phyloP scores from a whole-genome alignment of 2,888 invertebrate genomes.

The Microctonus hyperodae region DNA sequence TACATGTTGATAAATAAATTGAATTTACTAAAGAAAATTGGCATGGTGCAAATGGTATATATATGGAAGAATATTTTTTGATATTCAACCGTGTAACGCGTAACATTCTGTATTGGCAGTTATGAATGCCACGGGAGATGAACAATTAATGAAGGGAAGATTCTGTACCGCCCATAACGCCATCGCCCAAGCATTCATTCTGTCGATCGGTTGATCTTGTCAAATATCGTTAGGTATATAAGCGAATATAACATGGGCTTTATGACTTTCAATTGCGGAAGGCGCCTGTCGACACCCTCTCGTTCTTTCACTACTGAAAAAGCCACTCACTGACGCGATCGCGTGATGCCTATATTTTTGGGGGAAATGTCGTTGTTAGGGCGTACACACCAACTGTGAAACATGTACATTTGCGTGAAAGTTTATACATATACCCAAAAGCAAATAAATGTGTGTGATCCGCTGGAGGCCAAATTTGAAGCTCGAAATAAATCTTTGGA shows the following conservation, averaged over 20 bases:
- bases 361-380: background rate
- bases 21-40: slow-evolving; percentile 9
- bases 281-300: slow-evolving; percentile 39
- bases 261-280: slow-evolving; percentile 44
- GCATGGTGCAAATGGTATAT: background rate
- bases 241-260: slow-evolving; percentile 27
- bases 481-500: background rate
- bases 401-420: background rate
- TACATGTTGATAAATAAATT: slow-evolving; percentile 8
- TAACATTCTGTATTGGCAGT: slow-evolving; percentile 47
- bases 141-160: slow-evolving; percentile 60
- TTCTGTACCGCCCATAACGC: slow-evolving; percentile 56
- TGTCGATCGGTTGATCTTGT: slow-evolving; percentile 44
- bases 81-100: slow-evolving; percentile 52
- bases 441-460: background rate
- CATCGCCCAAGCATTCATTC: slow-evolving; percentile 45
- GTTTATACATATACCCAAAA: background rate
- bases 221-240: slow-evolving; percentile 42
- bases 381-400: background rate
- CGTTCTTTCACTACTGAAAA: background rate
- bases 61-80: slow-evolving; percentile 9
- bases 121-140: slow-evolving; percentile 56
- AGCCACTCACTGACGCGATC: slow-evolving; percentile 11
- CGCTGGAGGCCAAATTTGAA: background rate
- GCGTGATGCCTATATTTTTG: slow-evolving; percentile 2